Conservation (phyloP, 2,888 invertebrate species). For the Dynastes tityus region DNA sequence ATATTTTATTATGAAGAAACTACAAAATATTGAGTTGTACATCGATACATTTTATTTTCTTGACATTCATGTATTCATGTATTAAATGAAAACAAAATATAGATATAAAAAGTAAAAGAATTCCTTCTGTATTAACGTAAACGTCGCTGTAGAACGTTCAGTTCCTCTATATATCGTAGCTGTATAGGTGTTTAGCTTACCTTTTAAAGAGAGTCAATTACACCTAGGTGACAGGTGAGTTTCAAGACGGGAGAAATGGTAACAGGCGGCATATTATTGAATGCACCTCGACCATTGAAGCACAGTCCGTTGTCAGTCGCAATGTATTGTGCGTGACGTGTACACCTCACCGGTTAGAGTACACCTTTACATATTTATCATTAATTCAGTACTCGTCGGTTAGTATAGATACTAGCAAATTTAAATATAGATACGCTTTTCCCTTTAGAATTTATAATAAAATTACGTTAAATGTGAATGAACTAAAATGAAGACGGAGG, state of each 20-base stretch:
- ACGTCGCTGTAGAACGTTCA: background rate
- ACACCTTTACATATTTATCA: conserved; percentile 3
- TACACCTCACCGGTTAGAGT: background rate
- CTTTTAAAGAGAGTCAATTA: conserved; percentile 28
- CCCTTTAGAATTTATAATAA: too few species aligned
- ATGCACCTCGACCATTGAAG: conserved; percentile 37
- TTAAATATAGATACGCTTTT: too few species aligned
- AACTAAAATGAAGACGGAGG: conserved; percentile 16
- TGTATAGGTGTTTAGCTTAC: background rate
- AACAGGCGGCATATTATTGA: conserved; percentile 37
- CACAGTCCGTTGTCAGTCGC: conserved; percentile 29
- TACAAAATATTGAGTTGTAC: too few species aligned
- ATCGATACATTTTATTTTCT: too few species aligned
- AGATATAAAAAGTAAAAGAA: background rate
- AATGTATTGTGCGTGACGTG: conserved; percentile 19
- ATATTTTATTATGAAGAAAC: too few species aligned
- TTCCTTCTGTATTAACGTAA: background rate
- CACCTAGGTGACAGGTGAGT: conserved; percentile 40
- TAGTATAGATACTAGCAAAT: background rate
- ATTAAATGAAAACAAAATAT: too few species aligned
- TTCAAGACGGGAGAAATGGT: conserved; percentile 33
- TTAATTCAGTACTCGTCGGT: background rate
- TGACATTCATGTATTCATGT: too few species aligned
- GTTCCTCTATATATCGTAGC: background rate
- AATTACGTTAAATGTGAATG: background rate